Conservation (phyloP, 1,140 invertebrate species). For the Holotrichia oblita region DNA sequence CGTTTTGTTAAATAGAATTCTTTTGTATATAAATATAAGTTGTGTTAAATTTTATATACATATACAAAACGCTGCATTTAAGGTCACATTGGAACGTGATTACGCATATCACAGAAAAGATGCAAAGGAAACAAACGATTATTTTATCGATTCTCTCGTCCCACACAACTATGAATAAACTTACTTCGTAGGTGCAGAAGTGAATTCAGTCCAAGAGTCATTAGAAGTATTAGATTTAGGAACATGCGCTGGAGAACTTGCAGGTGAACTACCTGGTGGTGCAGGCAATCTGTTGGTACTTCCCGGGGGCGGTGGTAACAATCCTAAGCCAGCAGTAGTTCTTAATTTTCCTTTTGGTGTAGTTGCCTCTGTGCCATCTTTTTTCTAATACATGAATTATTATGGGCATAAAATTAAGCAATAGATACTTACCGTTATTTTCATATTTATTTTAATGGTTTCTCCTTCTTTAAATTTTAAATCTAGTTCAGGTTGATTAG, state of each 20-base stretch:
- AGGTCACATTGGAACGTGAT: constrained; percentile 33
- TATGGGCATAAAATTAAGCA: constrained; percentile 30
- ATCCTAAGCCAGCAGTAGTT: constrained; percentile 61
- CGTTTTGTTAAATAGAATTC: not conserved
- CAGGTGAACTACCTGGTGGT: constrained; percentile 72
- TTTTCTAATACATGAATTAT: constrained; percentile 72
- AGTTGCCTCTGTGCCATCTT: constrained; percentile 82
- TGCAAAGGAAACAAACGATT: constrained; percentile 24
- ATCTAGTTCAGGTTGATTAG: constrained; percentile 86
- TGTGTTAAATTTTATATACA: not conserved
- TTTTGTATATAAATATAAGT: not conserved
- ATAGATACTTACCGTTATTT: constrained; percentile 82
- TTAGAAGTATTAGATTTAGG: constrained; percentile 64
- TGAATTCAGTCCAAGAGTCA: constrained; percentile 80
- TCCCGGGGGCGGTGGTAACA: constrained; percentile 85
- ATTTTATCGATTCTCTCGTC: not conserved
- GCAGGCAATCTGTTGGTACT: constrained; percentile 77
- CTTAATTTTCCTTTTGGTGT: constrained; percentile 58
- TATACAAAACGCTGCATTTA: not conserved
- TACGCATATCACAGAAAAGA: constrained; percentile 33
- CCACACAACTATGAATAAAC: constrained; percentile 17
- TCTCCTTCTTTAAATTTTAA: constrained; percentile 98
- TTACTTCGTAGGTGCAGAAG: constrained; percentile 69
- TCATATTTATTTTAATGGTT: constrained; percentile 99
- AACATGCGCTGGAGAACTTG: constrained; percentile 64